Base-by-base conservation (phyloP, 2,888 invertebrate genomes). In the Drosophila gaucha region DNA sequence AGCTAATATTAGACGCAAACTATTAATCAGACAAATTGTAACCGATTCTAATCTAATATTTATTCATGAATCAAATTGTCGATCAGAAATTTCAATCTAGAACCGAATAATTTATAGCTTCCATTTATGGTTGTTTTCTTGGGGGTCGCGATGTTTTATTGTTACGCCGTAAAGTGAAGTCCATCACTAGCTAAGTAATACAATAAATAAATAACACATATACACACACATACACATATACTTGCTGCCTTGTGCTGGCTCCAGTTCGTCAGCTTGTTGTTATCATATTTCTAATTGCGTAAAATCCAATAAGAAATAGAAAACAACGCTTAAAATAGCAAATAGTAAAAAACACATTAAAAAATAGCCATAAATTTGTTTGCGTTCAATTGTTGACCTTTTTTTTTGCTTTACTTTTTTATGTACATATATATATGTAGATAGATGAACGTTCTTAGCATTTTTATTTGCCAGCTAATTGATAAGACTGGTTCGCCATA, bases 261-360 rank as follows among this genome's bases (percentile, higher is more conserved):
- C 47, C 55, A 78, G 60, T 85, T 78, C 57, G 70, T 65, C 78
- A 62, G 36, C 33, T 76, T 52, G 47, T 43, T 38, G 31, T 65
- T 65, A 57, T 74, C 52, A 56, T 54, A 49, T 49, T 55, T 47
- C 14, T 18, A 59, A 66, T 62, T 47, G 72, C 67, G 55, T 44
- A 38, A 26, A 69, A 67, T 70, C 52, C 43, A 75, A 68, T 62
- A 43, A 30, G 8, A 59, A 28, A 36, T 58, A 33, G 24, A 12
- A 67, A 51, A 54, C 49, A 55, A 47, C 31, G 58, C 67, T 74
- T 68, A 55, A 80, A 86, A 80, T 84, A 74, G 56, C 67, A 70
- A 63, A 54, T 57, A 66, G 51, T 60, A 64, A 57, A 66, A 43
- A 44, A 52, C 24, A 26, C 26, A 39, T 46, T n/a, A 33, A 26